These are phyloP conservation scores for Callosobruchus maculatus DNA, from an alignment of 2,888 invertebrate genomes.

Conservation along the genomic window DNA sequence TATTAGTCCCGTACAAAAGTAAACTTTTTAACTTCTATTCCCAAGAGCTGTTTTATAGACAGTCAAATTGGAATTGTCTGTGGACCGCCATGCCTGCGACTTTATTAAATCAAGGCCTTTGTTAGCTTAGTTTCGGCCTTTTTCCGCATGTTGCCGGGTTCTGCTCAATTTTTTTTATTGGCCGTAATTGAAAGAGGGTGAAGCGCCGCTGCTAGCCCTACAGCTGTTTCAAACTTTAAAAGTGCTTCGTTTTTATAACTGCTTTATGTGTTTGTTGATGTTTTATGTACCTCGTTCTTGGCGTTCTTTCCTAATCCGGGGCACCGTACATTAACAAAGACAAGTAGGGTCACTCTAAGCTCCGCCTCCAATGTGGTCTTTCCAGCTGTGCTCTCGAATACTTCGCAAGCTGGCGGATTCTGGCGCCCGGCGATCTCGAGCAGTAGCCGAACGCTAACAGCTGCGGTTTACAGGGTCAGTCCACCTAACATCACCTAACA, in stretches of 20 bases:
- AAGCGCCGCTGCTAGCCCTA: not conserved
- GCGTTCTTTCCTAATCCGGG: no score
- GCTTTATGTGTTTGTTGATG: not conserved
- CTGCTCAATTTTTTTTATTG: not conserved
- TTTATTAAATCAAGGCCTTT: constrained; percentile 32
- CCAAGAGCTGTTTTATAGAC: constrained; percentile 36
- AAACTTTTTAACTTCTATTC: constrained; percentile 37
- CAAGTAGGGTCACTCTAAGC: no score
- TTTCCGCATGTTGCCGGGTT: not conserved
- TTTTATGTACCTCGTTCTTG: no score
- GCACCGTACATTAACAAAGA: no score
- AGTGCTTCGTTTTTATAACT: not conserved
- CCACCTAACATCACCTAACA: no score
- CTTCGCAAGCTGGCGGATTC: no score
- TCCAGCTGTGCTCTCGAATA: no score
- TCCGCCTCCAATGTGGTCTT: no score
- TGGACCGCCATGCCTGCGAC: constrained; percentile 18
- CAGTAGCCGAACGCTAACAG: no score
- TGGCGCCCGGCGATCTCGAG: no score
- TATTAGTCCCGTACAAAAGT: constrained; percentile 42
- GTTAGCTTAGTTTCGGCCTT: not conserved
- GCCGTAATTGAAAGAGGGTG: not conserved
- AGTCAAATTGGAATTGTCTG: constrained; percentile 38
- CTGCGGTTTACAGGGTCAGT: no score
- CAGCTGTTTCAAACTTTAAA: not conserved